Base-by-base conservation (phyloP, 37 sponge, comb jelly and placozoan species). In the Crambe crambe region DNA sequence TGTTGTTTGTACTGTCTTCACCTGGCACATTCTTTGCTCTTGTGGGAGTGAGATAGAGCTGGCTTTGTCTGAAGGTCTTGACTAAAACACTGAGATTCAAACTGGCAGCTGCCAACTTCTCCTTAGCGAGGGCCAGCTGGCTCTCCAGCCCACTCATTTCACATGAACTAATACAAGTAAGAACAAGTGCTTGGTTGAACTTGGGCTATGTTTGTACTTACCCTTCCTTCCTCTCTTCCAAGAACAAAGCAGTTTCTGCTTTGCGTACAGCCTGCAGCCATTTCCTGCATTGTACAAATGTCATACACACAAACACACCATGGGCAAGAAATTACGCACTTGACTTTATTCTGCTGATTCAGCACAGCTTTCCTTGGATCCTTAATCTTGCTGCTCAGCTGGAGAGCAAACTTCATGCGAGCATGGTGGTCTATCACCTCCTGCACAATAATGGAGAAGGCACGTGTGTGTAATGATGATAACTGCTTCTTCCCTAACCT, bases 341-440 rank as follows among this genome's bases (percentile, higher is more conserved):
- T 82, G 69, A 90, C 85, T 67, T 47, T 90, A 44, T 84, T 83
- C 75, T 94, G 95, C 34, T 80, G 76, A 12, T 40, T 62, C 57
- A 85, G 82, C 17, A 94, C 75, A 8, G 82, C 78, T 38, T 78
- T 87, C 43, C 85, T 66, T 3, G 67, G 75, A 70, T 92, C 93
- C 27, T 78, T 54, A 64, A 90, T 77, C 73, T 94, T 74, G 58
- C 84, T 86, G 51, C 83, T 86, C 71, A 95, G 83, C 70, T 95
- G 91, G 29, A 95, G 78, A 5, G 61, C 35, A 57, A 95, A 95
- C 70, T 77, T 56, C 85, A 92, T 75, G 42, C 80, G 91, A 58
- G 86, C 87, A 38, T 76, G 70, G 27, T 73, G 73, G 15, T 86
- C 90, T 3, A 79, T 37, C 6, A 58, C 72, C 63, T 92, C 94